Percentiles rank a stretch among this genome's conserved stretches.
Evolutionary conservation across 2,113 vertebrate genomes (phyloP).

Genomic region (Leiothrix lutea): DNA sequence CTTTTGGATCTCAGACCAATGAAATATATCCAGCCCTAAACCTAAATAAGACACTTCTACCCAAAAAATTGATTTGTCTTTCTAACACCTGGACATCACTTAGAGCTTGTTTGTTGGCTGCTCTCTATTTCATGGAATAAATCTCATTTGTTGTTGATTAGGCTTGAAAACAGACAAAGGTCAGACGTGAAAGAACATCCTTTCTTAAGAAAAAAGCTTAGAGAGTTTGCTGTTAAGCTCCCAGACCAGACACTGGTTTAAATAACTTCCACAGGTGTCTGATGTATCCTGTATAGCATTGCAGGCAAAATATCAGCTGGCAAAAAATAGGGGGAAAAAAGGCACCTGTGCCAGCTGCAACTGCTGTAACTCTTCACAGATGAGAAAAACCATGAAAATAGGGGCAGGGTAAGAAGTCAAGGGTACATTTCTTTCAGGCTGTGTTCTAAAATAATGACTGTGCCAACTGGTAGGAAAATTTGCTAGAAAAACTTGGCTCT

Average conservation of each 20-base stretch:
- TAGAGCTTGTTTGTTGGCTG: not conserved
- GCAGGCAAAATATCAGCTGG: not conserved
- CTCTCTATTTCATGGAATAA: not conserved
- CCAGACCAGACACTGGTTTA: rapidly evolving
- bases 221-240: not conserved
- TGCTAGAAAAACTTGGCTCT: not conserved
- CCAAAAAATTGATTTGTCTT: rapidly evolving
- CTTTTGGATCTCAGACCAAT: not conserved
- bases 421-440: rapidly evolving
- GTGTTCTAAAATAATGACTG: not conserved
- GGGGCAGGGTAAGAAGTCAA: not conserved
- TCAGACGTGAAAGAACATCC: not conserved
- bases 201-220: not conserved
- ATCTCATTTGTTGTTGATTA: not conserved
- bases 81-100: not conserved
- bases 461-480: not conserved
- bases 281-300: rapidly evolving
- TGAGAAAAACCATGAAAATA: not conserved
- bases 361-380: not conserved
- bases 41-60: not conserved
- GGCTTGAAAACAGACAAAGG: not conserved
- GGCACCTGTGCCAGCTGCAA: not conserved
- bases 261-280: not conserved
- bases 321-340: rapidly evolving
- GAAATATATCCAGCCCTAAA: not conserved